phyloP scores from a whole-genome alignment of 2,888 invertebrate species.

The Microctonus hyperodae region DNA sequence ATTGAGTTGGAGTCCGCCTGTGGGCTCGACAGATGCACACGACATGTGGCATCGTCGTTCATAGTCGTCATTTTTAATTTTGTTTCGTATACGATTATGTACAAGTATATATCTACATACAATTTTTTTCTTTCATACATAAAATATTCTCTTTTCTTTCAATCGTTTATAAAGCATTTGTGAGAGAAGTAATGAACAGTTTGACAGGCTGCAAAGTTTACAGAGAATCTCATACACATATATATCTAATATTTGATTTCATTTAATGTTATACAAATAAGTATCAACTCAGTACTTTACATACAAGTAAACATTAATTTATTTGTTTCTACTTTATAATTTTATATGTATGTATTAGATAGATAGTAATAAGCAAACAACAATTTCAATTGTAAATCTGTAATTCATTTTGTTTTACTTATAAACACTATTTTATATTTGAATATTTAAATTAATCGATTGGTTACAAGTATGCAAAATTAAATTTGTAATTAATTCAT shows the following conservation, averaged over 20 bases:
- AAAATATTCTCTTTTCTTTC: too few species aligned
- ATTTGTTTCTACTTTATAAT: neutral
- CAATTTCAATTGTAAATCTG: too few species aligned
- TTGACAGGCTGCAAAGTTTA: conserved; percentile 26
- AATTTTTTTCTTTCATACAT: too few species aligned
- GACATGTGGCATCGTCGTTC: conserved; percentile 28
- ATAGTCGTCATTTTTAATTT: conserved; percentile 3
- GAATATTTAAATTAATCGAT: too few species aligned
- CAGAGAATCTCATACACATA: conserved; percentile 5
- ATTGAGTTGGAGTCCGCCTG: conserved; percentile 33
- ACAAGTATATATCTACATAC: too few species aligned
- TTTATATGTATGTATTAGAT: neutral
- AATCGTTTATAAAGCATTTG: neutral
- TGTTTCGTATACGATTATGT: neutral
- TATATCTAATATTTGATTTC: conserved; percentile 48
- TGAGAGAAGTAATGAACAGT: conserved; percentile 19
- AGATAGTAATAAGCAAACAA: too few species aligned
- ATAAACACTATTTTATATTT: too few species aligned
- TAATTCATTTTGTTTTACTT: neutral
- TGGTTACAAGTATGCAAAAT: too few species aligned
- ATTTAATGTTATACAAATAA: conserved; percentile 50
- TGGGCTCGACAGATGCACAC: conserved; percentile 46
- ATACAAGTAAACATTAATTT: neutral
- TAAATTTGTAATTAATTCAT: neutral
- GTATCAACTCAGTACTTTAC: conserved; percentile 31